Evolutionary conservation across 2,113 vertebrate species (phyloP).

Genomic region (Cyphomyrus discorhynchus): DNA sequence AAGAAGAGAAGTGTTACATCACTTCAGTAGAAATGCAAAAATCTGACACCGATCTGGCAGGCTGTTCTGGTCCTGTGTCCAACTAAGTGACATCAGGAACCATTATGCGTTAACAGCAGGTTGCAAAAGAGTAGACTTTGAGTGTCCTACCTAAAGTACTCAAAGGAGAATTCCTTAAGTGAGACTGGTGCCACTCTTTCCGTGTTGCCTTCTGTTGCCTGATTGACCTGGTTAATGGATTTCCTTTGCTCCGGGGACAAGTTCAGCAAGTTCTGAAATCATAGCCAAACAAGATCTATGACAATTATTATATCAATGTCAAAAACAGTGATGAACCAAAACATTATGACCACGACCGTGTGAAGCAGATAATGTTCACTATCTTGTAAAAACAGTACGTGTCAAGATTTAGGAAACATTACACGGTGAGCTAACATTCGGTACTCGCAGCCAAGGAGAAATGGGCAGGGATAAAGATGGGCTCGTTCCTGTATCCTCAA

Average conservation of each 20-base stretch:
- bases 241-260: slow-evolving; percentile 87
- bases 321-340: neutral
- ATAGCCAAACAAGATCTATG: neutral
- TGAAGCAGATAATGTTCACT: neutral
- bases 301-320: neutral
- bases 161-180: slow-evolving; percentile 79
- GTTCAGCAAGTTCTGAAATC: slow-evolving; percentile 71
- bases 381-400: neutral
- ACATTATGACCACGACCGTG: neutral
- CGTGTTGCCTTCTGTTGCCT: slow-evolving; percentile 44
- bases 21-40: neutral
- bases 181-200: slow-evolving; percentile 63
- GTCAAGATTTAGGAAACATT: neutral
- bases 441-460: too few relatives aligned
- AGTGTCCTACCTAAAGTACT: slow-evolving; percentile 77
- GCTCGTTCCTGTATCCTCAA: neutral
- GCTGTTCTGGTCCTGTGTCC: neutral
- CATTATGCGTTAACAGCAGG: neutral
- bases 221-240: slow-evolving; percentile 39
- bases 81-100: neutral
- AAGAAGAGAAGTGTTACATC: neutral
- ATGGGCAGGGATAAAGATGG: too few relatives aligned
- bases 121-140: neutral
- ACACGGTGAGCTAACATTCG: neutral
- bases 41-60: neutral